Evolutionary conservation across 2,113 vertebrate species (phyloP).

Genomic region (Cyanoliseus patagonus): DNA sequence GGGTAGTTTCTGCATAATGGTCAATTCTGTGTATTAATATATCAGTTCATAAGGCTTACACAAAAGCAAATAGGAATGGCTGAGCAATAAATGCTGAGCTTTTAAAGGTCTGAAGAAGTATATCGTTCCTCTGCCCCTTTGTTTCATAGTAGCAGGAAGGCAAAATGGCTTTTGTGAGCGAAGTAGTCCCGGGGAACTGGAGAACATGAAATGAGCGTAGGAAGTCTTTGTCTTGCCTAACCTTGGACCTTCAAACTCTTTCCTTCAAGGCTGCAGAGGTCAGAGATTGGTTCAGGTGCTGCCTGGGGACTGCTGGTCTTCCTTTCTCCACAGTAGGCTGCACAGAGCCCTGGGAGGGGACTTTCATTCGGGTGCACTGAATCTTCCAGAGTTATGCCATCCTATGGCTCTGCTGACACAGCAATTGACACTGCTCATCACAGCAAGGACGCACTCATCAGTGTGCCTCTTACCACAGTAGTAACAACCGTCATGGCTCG

Average conservation of each 20-base stretch:
- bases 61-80: background rate
- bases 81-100: background rate
- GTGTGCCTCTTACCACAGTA: background rate
- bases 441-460: background rate
- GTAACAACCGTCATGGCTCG: background rate
- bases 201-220: background rate
- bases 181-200: background rate
- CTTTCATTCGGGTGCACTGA: background rate
- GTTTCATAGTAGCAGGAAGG: background rate
- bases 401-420: fast-evolving
- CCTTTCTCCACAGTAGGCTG: fast-evolving
- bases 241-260: background rate
- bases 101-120: background rate
- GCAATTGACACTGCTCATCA: background rate
- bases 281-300: background rate
- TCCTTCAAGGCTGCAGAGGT: background rate
- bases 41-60: background rate
- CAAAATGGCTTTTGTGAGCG: background rate
- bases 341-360: background rate
- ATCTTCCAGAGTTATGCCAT: background rate
- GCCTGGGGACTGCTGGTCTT: background rate
- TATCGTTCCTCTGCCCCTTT: background rate
- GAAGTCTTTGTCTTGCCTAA: background rate
- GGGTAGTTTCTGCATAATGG: background rate
- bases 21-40: background rate